Base-by-base conservation (phyloP, 2,888 invertebrate species). In the Timema podura region DNA sequence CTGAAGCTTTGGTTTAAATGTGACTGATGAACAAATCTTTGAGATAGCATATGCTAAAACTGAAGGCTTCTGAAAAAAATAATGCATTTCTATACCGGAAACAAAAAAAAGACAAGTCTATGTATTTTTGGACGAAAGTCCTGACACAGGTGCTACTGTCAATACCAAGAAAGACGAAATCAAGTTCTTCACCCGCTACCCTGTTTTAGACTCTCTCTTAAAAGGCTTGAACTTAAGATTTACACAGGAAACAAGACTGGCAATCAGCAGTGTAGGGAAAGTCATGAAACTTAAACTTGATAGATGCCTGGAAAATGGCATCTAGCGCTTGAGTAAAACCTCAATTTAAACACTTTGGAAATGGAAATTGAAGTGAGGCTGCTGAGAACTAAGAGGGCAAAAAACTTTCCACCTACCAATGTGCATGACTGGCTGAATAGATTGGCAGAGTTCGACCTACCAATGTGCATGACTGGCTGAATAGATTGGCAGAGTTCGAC, bases 121-220 rank as follows among this genome's bases (percentile, higher is more conserved):
- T 7, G 6, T 54, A 15, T 5, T 54, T 54, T 54, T 54, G 11
- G 11, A 54, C 16, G 49, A 54, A 54, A 54, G 16, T 54, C 6
- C 54, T 7, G 54, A 54, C 54, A 54, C 6, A 54, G 10, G 5
- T 54, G 5, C 54, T 54, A 15, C 11, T 7, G 5, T 10, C 54
- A 54, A 54, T 10, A 54, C 11, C 6, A 54, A 54, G 54, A 54
- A 54, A 54, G 54, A 54, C 6, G 54, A 54, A 54, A 54, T 54
- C 13, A 15, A 7, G 13, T 10, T n/a, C n/a, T n/a, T n/a, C n/a
- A n/a, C n/a, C n/a, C n/a, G n/a, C n/a, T n/a, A 54, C 10, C 54
- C 11, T 5, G 54, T 54, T 7, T 54, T 54, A 54, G 6, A 54
- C 11, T 54, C 54, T 54, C 11, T 16, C n/a, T n/a, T 54, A 54